A percentile compares a stretch with the other conserved stretches of the same genome.
These are phyloP conservation scores for Melanostoma mellinum DNA, from an alignment of 2,888 invertebrate genomes.

Conservation along the genomic window DNA sequence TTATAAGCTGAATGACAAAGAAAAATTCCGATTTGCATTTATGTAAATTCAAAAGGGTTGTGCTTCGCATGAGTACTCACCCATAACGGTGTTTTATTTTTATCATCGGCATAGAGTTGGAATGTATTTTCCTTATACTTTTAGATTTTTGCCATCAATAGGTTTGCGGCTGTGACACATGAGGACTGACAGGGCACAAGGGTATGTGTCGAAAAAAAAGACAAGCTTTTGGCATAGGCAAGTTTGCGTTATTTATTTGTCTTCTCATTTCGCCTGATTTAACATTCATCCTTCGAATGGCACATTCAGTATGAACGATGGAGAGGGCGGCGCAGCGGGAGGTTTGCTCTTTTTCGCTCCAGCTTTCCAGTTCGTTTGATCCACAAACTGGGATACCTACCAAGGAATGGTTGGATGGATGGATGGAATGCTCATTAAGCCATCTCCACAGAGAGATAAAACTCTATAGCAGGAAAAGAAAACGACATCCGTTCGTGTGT, in stretches of 20 bases:
- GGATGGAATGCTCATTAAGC: conserved; percentile 71
- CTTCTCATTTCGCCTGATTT: conserved; percentile 66
- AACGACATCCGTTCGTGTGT: conserved; percentile 47
- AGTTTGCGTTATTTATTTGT: conserved; percentile 72
- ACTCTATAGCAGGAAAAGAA: conserved; percentile 44
- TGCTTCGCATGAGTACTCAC: conserved; percentile 59
- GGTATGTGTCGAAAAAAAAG: conserved; percentile 15
- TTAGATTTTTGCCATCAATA: conserved; percentile 31
- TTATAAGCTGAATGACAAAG: conserved; percentile 1
- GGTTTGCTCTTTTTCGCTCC: conserved; percentile 19
- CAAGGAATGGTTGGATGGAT: conserved; percentile 54
- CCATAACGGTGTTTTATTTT: conserved; percentile 60
- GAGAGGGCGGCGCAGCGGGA: not conserved
- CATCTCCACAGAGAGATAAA: conserved; percentile 46
- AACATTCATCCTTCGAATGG: conserved; percentile 36
- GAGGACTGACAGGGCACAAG: not conserved
- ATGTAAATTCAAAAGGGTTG: conserved; percentile 67
- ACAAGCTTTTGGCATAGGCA: conserved; percentile 51
- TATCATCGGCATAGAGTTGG: conserved; percentile 34
- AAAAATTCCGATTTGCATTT: conserved; percentile 64
- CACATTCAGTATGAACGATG: conserved; percentile 7
- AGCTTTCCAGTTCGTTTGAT: conserved; percentile 68
- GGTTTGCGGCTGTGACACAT: conserved; percentile 10
- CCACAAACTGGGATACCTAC: conserved; percentile 60
- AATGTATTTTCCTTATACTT: conserved; percentile 55